These are phyloP conservation scores for Melanotus villosus DNA, from an alignment of 2,888 invertebrate genomes.

Conservation along the genomic window DNA sequence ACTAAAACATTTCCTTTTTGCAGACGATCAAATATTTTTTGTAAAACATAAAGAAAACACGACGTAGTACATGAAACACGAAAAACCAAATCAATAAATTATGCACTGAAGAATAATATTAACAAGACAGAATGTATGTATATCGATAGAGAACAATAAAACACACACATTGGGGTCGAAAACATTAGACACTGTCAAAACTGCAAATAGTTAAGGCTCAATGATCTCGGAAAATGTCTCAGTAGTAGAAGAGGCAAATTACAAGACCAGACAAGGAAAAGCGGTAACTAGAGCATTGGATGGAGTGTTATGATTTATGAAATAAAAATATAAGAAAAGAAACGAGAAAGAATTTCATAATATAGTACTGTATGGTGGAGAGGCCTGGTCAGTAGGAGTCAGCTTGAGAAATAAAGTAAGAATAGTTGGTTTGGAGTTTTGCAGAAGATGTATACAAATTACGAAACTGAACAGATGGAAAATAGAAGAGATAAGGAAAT, in stretches of 20 bases:
- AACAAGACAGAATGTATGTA: background rate
- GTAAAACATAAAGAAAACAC: background rate
- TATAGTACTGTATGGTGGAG: background rate
- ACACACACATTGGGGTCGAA: background rate
- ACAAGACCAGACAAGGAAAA: background rate
- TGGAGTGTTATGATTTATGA: background rate
- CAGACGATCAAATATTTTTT: background rate
- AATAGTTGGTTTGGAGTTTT: background rate
- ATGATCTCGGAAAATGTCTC: too few species aligned
- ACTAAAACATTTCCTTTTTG: background rate
- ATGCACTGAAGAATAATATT: background rate
- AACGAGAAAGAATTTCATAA: background rate
- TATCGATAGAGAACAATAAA: background rate
- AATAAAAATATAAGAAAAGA: conserved; percentile 5
- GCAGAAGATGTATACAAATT: background rate
- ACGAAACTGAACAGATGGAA: background rate
- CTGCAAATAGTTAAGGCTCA: background rate
- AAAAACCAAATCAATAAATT: conserved; percentile 3
- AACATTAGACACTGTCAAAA: background rate
- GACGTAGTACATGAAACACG: background rate
- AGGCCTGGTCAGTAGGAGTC: too few species aligned
- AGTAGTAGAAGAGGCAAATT: background rate
- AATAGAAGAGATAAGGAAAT: background rate
- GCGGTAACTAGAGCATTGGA: background rate
- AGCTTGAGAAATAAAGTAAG: too few species aligned